Percentiles rank a stretch among this genome's conserved stretches.
Conservation (phyloP, 2,113 vertebrate genomes). For the Nibea coibor region DNA sequence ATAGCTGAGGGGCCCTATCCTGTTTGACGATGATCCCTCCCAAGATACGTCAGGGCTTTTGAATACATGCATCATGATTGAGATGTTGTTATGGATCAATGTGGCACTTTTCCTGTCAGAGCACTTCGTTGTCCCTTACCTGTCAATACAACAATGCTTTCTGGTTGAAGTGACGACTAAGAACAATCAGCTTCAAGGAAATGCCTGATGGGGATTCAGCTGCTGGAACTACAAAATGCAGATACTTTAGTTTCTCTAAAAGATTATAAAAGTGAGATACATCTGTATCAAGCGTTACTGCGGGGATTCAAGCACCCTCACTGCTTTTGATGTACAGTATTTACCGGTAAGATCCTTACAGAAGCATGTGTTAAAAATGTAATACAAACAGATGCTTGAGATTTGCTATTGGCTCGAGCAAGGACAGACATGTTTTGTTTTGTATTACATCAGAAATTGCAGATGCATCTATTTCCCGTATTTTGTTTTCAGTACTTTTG, state of each 20-base stretch:
- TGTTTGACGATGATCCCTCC: conserved; percentile 32
- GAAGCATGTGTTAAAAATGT: neutral
- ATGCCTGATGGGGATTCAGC: neutral
- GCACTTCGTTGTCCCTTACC: conserved; percentile 17
- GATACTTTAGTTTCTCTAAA: conserved; percentile 7
- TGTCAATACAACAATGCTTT: conserved; percentile 16
- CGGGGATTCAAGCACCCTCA: neutral
- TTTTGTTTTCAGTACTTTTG: neutral
- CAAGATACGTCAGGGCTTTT: neutral
- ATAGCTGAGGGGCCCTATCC: conserved; percentile 39
- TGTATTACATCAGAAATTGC: neutral
- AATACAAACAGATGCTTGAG: neutral
- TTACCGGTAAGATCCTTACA: neutral
- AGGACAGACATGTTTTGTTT: neutral
- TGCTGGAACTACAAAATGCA: conserved; percentile 5
- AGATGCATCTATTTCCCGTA: neutral
- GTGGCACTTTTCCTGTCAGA: conserved; percentile 18
- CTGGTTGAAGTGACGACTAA: conserved; percentile 26
- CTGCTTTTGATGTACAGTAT: neutral
- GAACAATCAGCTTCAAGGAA: conserved; percentile 8
- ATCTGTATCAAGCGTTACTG: neutral
- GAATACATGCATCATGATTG: conserved; percentile 18
- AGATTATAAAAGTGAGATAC: neutral
- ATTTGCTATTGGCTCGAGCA: neutral
- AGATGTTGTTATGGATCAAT: conserved; percentile 18